These are phyloP conservation scores for Poeciliopsis turrubarensis DNA, from an alignment of 2,113 vertebrate species.

Conservation along the genomic window DNA sequence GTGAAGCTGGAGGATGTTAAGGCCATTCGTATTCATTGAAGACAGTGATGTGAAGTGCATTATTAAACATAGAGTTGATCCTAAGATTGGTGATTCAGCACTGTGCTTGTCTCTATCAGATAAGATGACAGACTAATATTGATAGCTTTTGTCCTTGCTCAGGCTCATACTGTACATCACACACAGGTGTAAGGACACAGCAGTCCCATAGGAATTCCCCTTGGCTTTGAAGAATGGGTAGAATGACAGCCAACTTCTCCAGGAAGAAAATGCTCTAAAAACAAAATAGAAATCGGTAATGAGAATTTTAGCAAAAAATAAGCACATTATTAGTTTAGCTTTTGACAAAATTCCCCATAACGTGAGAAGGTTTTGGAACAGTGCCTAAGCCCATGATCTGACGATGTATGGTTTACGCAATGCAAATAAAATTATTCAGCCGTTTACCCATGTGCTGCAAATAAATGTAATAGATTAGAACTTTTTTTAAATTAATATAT, in stretches of 20 bases:
- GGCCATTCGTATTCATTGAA: conserved; percentile 54
- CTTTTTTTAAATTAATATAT: not conserved
- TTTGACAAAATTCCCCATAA: conserved; percentile 42
- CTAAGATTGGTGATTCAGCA: conserved; percentile 65
- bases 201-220: conserved; percentile 49
- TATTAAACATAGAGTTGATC: conserved; percentile 40
- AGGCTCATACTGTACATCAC: conserved; percentile 60
- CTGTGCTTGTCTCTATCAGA: conserved; percentile 68
- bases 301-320: conserved; percentile 42
- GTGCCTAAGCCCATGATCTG: conserved; percentile 22
- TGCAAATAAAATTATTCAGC: conserved; percentile 8
- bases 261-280: conserved; percentile 52
- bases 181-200: conserved; percentile 34
- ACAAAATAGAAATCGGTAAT: conserved; percentile 45
- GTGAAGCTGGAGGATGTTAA: conserved; percentile 5
- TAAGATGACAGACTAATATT: conserved; percentile 72
- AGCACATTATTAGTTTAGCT: conserved; percentile 24
- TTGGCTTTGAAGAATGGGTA: conserved; percentile 42
- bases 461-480: conserved; percentile 10
- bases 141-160: conserved; percentile 72
- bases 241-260: conserved; percentile 58
- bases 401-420: conserved; percentile 1
- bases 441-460: not conserved
- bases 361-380: conserved; percentile 30
- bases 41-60: conserved; percentile 30